These are phyloP conservation scores for Coreius guichenoti DNA, from an alignment of 2,797 vertebrate species.

Conservation along the genomic window DNA sequence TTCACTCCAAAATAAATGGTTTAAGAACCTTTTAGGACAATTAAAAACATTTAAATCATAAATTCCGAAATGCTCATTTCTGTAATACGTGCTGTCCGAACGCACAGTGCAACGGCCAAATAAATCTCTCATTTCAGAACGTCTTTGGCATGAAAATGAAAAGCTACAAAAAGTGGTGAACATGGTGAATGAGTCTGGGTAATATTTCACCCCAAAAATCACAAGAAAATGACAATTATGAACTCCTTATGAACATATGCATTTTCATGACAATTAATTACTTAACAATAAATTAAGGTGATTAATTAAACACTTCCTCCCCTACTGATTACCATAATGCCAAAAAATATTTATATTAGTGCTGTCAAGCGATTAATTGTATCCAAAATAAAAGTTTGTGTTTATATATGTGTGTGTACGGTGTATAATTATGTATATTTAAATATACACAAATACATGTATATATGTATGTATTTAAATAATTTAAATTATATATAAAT, in stretches of 20 bases:
- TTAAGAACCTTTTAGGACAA: background rate
- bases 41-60: background rate
- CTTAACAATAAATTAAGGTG: background rate
- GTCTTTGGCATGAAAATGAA: constrained; percentile 41
- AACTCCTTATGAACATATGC: background rate
- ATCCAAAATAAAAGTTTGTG: no score
- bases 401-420: no score
- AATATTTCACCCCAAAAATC: background rate
- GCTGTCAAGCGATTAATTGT: no score
- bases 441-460: no score
- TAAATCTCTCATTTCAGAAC: background rate
- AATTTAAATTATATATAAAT: no score
- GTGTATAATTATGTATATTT: no score
- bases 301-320: background rate
- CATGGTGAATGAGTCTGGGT: background rate
- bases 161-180: background rate
- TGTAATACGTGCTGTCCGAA: background rate
- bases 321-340: background rate
- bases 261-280: background rate
- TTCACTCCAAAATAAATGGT: background rate
- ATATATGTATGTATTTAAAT: no score
- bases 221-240: background rate
- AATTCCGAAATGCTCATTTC: background rate
- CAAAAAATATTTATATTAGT: background rate
- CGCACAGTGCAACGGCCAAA: background rate